A percentile compares a stretch with the other conserved stretches of the same genome.
phyloP scores from a whole-genome alignment of 2,888 invertebrate genomes.

The Torymus auratus region DNA sequence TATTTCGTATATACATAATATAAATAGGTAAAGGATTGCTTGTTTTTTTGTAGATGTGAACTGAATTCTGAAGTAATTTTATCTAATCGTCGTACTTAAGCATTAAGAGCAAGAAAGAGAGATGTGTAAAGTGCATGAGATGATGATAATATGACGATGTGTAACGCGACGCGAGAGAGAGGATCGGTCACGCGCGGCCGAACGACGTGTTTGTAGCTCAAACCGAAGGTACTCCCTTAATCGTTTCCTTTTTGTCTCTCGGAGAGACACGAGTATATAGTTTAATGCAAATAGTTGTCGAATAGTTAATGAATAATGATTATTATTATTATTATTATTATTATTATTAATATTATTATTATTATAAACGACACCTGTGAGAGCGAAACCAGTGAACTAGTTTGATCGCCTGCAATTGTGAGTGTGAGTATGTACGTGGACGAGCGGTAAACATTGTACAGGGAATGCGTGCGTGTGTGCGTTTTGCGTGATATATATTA shows the following conservation, averaged over 20 bases:
- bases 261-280: conserved; percentile 60
- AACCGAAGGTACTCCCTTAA: conserved; percentile 44
- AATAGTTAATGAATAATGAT: conserved; percentile 54
- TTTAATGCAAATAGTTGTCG: conserved; percentile 60
- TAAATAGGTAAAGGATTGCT: conserved; percentile 51
- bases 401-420: not conserved
- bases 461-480: conserved; percentile 59
- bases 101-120: conserved; percentile 9
- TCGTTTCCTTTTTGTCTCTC: conserved; percentile 56
- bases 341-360: not conserved
- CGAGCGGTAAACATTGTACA: conserved; percentile 59
- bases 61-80: conserved; percentile 46
- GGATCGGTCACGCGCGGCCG: not conserved
- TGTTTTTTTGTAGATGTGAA: conserved; percentile 54
- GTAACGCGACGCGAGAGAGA: not conserved
- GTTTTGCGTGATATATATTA: conserved; percentile 57
- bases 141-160: not conserved
- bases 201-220: conserved; percentile 27
- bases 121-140: not conserved
- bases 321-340: conserved; percentile 1
- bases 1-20: conserved; percentile 22
- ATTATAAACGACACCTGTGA: not conserved
- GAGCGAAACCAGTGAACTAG: conserved; percentile 9
- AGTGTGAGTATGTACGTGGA: conserved; percentile 24
- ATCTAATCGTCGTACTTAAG: conserved; percentile 58